Base-by-base conservation (phyloP, 2,113 vertebrate genomes). In the Coryphaenoides rupestris region DNA sequence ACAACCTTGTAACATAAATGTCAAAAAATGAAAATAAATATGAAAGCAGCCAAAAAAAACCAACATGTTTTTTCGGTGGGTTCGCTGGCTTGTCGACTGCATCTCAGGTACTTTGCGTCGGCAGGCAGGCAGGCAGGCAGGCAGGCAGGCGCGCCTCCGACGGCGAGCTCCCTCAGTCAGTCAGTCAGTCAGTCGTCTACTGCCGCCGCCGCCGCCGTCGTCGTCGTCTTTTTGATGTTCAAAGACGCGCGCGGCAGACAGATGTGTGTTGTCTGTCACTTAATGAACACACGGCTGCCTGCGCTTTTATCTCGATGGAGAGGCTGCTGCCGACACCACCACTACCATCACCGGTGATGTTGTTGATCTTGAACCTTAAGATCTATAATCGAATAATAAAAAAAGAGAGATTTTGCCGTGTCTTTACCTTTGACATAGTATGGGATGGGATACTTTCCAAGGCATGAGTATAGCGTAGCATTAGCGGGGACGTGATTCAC, bases 291-390 rank as follows among this genome's bases (percentile, higher is more conserved):
- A 76, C 76, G 63, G 66, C 14, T 1, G 16, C 40, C 55, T 71
- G 26, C 10, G 49, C 65, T 81, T 82, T 81, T 62, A 75, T 69
- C 74, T 72, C 10, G 3, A 19, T n/a, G n/a, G 78, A 74, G 61
- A 77, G 58, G 62, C 61, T 64, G 57, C 45, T 33, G 33, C 63
- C 58, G 65, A n/a, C n/a, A n/a, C n/a, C n/a, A n/a, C n/a, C n/a
- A n/a, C n/a, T n/a, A n/a, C n/a, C n/a, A n/a, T n/a, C n/a, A n/a
- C n/a, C n/a, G n/a, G n/a, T n/a, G n/a, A n/a, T n/a, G n/a, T n/a
- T n/a, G n/a, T n/a, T n/a, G n/a, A n/a, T n/a, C n/a, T n/a, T n/a
- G n/a, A n/a, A n/a, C n/a, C n/a, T n/a, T n/a, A n/a, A n/a, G n/a
- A n/a, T n/a, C n/a, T n/a, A n/a, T n/a, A n/a, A n/a, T n/a, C n/a